Conservation (phyloP, 2,797 vertebrate genomes). For the Miichthys miiuy region DNA sequence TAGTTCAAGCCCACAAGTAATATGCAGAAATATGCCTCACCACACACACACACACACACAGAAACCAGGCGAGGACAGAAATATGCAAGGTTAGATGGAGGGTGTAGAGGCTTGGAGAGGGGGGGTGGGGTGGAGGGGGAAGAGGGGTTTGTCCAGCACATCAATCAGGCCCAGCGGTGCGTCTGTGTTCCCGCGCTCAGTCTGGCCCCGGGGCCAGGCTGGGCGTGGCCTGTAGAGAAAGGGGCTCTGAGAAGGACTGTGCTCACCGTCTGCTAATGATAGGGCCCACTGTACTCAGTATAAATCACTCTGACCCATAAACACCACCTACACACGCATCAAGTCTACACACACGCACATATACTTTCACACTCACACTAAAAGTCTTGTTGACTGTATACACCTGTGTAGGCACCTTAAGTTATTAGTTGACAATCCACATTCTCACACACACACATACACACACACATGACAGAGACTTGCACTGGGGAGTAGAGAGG, state of each 20-base stretch:
- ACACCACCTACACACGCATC: constrained; percentile 57
- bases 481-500: not conserved
- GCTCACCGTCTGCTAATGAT: constrained; percentile 81
- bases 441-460: not conserved
- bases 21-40: not conserved
- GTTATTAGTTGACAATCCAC: constrained; percentile 1
- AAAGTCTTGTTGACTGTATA: constrained; percentile 12
- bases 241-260: constrained; percentile 72
- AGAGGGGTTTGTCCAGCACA: constrained; percentile 61
- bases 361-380: constrained; percentile 14
- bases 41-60: constrained; percentile 8
- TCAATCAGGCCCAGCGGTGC: constrained; percentile 63
- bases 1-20: not conserved
- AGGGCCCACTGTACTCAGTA: constrained; percentile 78
- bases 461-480: not conserved
- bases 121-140: constrained; percentile 20
- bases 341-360: constrained; percentile 28
- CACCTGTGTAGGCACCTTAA: constrained; percentile 47
- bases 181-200: constrained; percentile 58
- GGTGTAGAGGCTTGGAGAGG: constrained; percentile 26
- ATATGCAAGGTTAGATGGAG: constrained; percentile 38
- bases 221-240: constrained; percentile 54
- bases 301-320: constrained; percentile 86
- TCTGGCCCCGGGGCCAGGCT: constrained; percentile 65
- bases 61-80: constrained; percentile 37